These are phyloP conservation scores for Pantherophis vulpinus DNA, from an alignment of 2,797 vertebrate species.

Conservation along the genomic window DNA sequence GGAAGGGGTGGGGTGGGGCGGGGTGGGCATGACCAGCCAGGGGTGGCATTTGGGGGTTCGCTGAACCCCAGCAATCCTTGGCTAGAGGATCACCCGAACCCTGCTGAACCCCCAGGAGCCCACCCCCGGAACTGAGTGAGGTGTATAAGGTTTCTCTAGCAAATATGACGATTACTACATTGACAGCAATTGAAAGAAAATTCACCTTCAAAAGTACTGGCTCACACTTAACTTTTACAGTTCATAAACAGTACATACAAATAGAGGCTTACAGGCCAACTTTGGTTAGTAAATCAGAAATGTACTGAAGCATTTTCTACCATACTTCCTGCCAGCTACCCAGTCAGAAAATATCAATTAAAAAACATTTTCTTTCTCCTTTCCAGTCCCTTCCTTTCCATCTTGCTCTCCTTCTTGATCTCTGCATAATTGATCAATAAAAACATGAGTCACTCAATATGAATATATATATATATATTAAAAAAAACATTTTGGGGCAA, in stretches of 20 bases:
- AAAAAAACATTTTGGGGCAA: neutral
- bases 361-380: neutral
- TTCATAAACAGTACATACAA: neutral
- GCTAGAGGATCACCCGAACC: too few species aligned
- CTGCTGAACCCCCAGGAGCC: too few species aligned
- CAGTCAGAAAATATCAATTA: neutral
- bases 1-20: too few species aligned
- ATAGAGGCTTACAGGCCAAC: neutral
- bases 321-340: too few species aligned
- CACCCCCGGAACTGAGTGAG: neutral
- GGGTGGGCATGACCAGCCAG: too few species aligned
- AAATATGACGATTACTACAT: conserved; percentile 1
- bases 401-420: neutral
- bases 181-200: neutral
- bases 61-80: too few species aligned
- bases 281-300: neutral
- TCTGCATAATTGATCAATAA: neutral
- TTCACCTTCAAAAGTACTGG: neutral
- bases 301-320: neutral
- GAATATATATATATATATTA: neutral
- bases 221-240: neutral
- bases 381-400: too few species aligned
- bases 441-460: neutral
- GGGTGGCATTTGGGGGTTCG: too few species aligned
- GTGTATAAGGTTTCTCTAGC: neutral